Conservation (phyloP, 1,140 invertebrate species). For the Venturia canescens region DNA sequence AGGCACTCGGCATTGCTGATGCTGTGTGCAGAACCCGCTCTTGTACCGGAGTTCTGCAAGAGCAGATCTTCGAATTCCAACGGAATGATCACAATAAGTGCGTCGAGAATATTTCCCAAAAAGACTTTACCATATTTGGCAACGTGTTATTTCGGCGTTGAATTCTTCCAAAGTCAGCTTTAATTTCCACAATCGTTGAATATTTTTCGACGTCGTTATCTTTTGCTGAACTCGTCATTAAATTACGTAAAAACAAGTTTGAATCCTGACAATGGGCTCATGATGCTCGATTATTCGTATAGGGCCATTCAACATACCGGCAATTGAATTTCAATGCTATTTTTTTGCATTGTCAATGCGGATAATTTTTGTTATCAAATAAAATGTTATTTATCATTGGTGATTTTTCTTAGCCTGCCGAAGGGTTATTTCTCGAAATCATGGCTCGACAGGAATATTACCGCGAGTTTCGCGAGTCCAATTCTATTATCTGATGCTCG, state of each 20-base stretch:
- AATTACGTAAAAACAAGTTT: too few relatives aligned
- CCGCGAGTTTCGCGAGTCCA: conserved; percentile 25
- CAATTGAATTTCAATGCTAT: background rate
- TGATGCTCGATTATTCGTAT: too few relatives aligned
- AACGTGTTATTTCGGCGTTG: background rate
- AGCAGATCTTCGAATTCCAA: background rate
- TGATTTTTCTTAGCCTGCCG: background rate
- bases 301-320: background rate
- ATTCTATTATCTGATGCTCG: conserved; percentile 36
- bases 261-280: too few relatives aligned
- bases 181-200: background rate
- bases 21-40: background rate
- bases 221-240: background rate
- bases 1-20: background rate
- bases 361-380: background rate
- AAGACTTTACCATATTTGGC: background rate
- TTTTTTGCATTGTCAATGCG: background rate
- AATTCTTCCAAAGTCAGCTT: background rate
- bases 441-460: conserved; percentile 20
- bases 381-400: background rate
- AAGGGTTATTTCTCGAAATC: conserved; percentile 24
- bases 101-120: background rate
- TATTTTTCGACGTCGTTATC: background rate
- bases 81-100: background rate
- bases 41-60: background rate